phyloP scores from a whole-genome alignment of 1,140 invertebrate species.

The Drosophila carrolli region DNA sequence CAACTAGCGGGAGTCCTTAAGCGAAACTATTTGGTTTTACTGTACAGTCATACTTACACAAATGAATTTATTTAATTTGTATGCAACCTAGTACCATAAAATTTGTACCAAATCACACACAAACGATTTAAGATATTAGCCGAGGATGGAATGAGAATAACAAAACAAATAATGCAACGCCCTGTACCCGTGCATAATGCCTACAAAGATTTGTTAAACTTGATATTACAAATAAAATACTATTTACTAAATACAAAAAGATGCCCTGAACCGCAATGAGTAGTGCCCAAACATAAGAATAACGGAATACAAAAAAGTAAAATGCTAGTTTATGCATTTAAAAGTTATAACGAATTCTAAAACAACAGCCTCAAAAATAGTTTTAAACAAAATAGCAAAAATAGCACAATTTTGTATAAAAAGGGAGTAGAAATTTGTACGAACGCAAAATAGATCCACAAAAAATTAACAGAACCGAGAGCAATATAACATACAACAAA shows the following conservation, averaged over 20 bases:
- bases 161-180: conserved; percentile 69
- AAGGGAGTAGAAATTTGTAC: conserved; percentile 54
- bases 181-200: conserved; percentile 80
- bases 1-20: background rate
- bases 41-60: conserved; percentile 38
- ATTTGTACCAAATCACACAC: conserved; percentile 74
- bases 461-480: conserved; percentile 18
- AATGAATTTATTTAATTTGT: conserved; percentile 23
- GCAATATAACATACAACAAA: conserved; percentile 29
- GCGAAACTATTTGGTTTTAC: conserved; percentile 10
- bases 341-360: conserved; percentile 78
- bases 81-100: conserved; percentile 78
- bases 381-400: conserved; percentile 70
- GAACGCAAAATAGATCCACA: conserved; percentile 36
- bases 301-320: conserved; percentile 52
- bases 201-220: conserved; percentile 71
- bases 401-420: conserved; percentile 79
- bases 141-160: conserved; percentile 19
- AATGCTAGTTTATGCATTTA: conserved; percentile 76
- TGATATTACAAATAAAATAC: conserved; percentile 61
- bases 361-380: conserved; percentile 75
- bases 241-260: conserved; percentile 75
- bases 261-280: conserved; percentile 80
- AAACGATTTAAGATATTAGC: conserved; percentile 30
- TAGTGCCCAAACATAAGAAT: conserved; percentile 74